A percentile compares a stretch with the other conserved stretches of the same genome.
Evolutionary conservation across 2,797 vertebrate genomes (phyloP).

Genomic region (Poeciliopsis turneri): DNA sequence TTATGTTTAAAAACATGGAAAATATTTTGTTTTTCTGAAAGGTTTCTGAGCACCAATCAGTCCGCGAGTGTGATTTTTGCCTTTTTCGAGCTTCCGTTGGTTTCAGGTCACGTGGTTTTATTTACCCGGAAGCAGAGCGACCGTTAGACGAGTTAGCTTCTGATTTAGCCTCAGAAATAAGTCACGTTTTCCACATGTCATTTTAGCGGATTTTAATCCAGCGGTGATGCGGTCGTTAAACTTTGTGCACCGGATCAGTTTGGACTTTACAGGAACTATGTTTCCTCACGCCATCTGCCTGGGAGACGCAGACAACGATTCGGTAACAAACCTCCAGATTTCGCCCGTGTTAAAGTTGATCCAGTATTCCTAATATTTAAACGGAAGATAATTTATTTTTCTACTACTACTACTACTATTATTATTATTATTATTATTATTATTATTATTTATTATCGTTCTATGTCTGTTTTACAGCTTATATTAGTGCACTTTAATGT

Average conservation of each 20-base stretch:
- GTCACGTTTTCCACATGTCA: neutral
- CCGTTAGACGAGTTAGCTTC: rapidly evolving
- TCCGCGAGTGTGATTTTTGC: slow-evolving; percentile 3
- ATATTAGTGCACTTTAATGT: neutral
- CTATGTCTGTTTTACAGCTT: neutral
- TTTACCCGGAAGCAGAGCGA: slow-evolving; percentile 35
- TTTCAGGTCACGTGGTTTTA: slow-evolving; percentile 58
- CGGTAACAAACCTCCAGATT: slow-evolving; percentile 68
- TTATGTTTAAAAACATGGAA: neutral
- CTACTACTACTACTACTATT: too few species aligned
- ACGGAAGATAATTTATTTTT: neutral
- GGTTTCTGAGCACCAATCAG: rapidly evolving
- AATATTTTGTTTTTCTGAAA: neutral
- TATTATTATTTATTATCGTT: neutral
- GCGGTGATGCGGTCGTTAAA: slow-evolving; percentile 87
- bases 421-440: too few species aligned
- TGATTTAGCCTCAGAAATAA: neutral
- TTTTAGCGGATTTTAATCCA: neutral
- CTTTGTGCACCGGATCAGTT: slow-evolving; percentile 90
- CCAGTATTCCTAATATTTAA: neutral
- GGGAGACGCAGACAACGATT: slow-evolving; percentile 94
- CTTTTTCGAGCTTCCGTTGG: slow-evolving; percentile 39
- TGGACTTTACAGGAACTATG: slow-evolving; percentile 92
- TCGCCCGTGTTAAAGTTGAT: neutral
- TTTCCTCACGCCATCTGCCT: slow-evolving; percentile 95